Conservation (phyloP, 2,113 vertebrate genomes). For the Noturus placidus region DNA sequence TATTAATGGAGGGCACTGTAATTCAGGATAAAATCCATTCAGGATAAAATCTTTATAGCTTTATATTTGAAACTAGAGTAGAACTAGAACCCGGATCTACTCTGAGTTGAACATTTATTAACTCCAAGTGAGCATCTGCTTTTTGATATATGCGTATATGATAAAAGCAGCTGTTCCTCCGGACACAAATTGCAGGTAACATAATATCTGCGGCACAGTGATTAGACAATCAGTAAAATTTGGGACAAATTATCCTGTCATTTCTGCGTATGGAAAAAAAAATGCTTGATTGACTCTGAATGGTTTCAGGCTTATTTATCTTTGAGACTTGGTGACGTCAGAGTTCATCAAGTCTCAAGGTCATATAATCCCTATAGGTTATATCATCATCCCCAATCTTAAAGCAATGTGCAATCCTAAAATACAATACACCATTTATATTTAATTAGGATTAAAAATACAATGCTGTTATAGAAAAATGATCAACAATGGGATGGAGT, state of each 20-base stretch:
- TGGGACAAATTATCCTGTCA: slow-evolving; percentile 29
- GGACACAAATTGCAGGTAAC: slow-evolving; percentile 36
- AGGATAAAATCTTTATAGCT: neutral
- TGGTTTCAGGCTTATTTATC: slow-evolving; percentile 36
- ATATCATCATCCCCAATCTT: neutral
- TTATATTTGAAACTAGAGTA: neutral
- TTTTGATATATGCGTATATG: neutral
- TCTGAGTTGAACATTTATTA: slow-evolving; percentile 4
- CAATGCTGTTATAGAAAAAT: neutral
- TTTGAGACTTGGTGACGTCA: neutral
- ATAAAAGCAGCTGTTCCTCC: slow-evolving; percentile 7
- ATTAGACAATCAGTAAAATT: slow-evolving; percentile 24
- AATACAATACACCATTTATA: neutral
- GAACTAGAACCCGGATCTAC: neutral
- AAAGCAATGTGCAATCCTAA: neutral
- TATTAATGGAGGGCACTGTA: no score
- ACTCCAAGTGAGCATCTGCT: slow-evolving; percentile 26
- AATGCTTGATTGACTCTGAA: slow-evolving; percentile 6
- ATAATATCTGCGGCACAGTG: slow-evolving; percentile 23
- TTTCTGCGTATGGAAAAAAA: slow-evolving; percentile 45
- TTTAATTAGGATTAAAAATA: neutral
- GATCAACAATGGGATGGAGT: neutral
- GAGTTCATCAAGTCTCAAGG: no score
- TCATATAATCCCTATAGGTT: neutral
- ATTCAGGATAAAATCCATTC: no score